Conservation (phyloP, 2,888 invertebrate genomes). For the Bellardia bayeri region DNA sequence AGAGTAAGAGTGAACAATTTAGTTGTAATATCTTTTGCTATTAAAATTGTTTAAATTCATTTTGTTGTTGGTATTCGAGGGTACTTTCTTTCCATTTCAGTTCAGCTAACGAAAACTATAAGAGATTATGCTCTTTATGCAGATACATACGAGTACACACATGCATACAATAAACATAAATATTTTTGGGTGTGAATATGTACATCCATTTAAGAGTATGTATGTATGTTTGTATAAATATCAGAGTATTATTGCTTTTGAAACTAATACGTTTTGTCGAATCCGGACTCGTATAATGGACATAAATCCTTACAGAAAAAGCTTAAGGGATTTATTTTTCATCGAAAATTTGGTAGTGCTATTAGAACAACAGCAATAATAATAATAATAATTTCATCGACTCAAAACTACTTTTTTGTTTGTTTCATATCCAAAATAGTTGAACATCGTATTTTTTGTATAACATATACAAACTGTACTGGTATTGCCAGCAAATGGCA, state of each 20-base stretch:
- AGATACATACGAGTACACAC: background rate
- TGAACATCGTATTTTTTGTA: too few species aligned
- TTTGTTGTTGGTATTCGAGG: conserved; percentile 22
- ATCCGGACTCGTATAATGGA: conserved; percentile 38
- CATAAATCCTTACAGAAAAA: conserved; percentile 58
- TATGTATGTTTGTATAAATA: background rate
- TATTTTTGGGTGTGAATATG: background rate
- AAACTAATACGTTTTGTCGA: conserved; percentile 50
- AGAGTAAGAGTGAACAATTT: conserved; percentile 21
- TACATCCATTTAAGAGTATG: background rate
- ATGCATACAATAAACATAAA: background rate
- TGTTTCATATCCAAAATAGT: background rate
- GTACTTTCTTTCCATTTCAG: conserved; percentile 3
- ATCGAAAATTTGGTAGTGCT: conserved; percentile 43
- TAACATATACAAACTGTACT: too few species aligned
- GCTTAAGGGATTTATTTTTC: conserved; percentile 60
- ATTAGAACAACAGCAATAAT: conserved; percentile 30
- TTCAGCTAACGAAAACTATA: conserved; percentile 2
- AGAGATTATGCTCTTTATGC: conserved; percentile 14
- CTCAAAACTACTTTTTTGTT: background rate
- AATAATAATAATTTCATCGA: conserved; percentile 30
- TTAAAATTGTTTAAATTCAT: conserved; percentile 56
- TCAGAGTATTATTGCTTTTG: conserved; percentile 27
- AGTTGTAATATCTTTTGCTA: conserved; percentile 35
- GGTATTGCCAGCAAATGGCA: background rate